Percentiles rank a stretch among this genome's conserved stretches.
Conservation (phyloP, 2,797 vertebrate species). For the Coregonus suidteri region DNA sequence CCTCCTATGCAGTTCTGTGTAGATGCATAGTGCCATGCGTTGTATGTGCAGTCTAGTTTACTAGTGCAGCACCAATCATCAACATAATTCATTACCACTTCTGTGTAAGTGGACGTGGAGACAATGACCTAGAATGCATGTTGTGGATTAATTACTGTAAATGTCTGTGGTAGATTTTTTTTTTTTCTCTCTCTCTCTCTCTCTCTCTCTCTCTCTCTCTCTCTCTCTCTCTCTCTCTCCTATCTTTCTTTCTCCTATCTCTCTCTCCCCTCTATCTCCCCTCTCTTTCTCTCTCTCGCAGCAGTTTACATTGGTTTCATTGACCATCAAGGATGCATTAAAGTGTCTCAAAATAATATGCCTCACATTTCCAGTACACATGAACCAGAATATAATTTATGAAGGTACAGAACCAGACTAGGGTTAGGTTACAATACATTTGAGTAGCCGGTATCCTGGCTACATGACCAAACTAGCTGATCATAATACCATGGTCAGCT, state of each 20-base stretch:
- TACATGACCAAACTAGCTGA: no score
- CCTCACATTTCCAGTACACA: no score
- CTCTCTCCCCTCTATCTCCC: no score
- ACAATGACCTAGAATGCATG: neutral
- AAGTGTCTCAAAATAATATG: no score
- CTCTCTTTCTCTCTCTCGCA: no score
- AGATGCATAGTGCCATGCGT: neutral
- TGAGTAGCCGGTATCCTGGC: no score
- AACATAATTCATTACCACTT: slow-evolving; percentile 37
- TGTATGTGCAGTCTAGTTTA: neutral
- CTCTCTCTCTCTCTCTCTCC: neutral
- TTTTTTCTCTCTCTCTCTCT: neutral
- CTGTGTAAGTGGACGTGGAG: neutral
- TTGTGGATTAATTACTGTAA: neutral
- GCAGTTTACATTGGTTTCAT: no score
- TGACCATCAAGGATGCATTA: no score
- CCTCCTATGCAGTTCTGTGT: neutral
- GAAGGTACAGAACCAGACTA: no score
- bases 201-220: neutral
- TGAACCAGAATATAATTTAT: no score
- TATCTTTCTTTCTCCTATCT: neutral
- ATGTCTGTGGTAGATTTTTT: neutral
- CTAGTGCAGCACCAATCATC: neutral
- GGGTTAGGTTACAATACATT: no score
- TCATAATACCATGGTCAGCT: no score